These are phyloP conservation scores for Rhadinocentrus ornatus DNA, from an alignment of 2,797 vertebrate genomes.

Conservation along the genomic window DNA sequence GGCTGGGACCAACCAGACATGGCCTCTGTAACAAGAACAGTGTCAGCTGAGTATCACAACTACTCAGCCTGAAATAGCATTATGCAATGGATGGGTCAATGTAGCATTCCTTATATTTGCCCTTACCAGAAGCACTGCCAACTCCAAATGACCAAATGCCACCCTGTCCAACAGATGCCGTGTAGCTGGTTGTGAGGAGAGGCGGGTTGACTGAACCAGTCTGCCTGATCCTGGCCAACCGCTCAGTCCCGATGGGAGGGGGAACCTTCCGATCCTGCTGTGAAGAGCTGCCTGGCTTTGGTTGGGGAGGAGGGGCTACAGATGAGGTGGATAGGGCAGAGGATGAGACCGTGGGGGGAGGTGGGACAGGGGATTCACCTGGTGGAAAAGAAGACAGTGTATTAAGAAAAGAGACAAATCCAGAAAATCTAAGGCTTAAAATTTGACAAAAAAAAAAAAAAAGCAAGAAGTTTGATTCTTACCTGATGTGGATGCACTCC, in stretches of 20 bases:
- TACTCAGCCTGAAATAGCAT: neutral
- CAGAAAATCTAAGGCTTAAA: too few relatives aligned
- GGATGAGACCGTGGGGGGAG: slow-evolving; percentile 93
- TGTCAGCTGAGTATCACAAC: neutral
- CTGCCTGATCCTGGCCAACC: slow-evolving; percentile 95
- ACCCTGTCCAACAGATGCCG: slow-evolving; percentile 94
- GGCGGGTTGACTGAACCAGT: slow-evolving; percentile 93
- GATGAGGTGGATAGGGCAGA: slow-evolving; percentile 92
- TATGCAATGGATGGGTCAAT: neutral
- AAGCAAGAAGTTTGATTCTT: slow-evolving; percentile 45
- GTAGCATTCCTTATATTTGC: neutral
- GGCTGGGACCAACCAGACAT: slow-evolving; percentile 99
- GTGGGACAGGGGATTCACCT: slow-evolving; percentile 96
- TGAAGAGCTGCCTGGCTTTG: slow-evolving; percentile 85
- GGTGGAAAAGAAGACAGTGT: slow-evolving; percentile 11
- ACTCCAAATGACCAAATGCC: slow-evolving; percentile 99
- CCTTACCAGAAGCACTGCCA: slow-evolving; percentile 91
- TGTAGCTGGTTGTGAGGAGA: slow-evolving; percentile 93
- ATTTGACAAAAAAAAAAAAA: neutral
- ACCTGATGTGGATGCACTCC: slow-evolving; percentile 98
- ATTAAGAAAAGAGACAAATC: neutral
- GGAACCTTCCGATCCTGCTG: slow-evolving; percentile 97
- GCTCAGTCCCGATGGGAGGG: slow-evolving; percentile 95
- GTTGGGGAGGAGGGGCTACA: slow-evolving; percentile 89
- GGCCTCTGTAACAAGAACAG: slow-evolving; percentile 83